Percentiles rank a stretch among this genome's conserved stretches.
Evolutionary conservation across 2,113 vertebrate genomes (phyloP).

Genomic region (Pterocles burchelli): DNA sequence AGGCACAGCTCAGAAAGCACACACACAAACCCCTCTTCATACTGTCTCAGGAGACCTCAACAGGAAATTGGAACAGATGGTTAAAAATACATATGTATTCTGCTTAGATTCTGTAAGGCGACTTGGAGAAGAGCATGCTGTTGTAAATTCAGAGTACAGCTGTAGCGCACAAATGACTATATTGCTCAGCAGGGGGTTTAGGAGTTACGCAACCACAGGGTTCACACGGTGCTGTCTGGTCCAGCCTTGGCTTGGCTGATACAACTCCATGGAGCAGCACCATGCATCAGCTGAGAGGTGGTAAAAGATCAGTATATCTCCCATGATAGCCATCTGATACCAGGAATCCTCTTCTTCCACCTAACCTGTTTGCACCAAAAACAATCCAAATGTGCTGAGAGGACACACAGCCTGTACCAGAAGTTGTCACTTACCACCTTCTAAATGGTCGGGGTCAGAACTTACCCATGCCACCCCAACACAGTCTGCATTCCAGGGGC

Average conservation of each 20-base stretch:
- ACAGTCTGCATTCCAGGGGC: neutral
- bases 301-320: neutral
- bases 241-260: neutral
- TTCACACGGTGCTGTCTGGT: neutral
- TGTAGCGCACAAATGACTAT: neutral
- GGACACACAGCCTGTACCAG: neutral
- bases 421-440: neutral
- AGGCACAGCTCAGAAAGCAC: neutral
- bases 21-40: neutral
- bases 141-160: neutral
- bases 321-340: neutral
- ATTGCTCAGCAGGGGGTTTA: neutral
- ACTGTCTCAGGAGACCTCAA: neutral
- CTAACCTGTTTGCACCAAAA: neutral
- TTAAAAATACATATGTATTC: neutral
- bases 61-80: neutral
- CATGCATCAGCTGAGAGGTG: accelerated
- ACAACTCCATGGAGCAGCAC: neutral
- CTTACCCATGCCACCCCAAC: neutral
- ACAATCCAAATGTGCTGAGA: neutral
- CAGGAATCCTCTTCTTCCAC: neutral
- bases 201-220: neutral
- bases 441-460: neutral
- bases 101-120: neutral
- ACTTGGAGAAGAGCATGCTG: neutral